Evolutionary conservation across 2,113 vertebrate species (phyloP).

Genomic region (Xiphias gladius): DNA sequence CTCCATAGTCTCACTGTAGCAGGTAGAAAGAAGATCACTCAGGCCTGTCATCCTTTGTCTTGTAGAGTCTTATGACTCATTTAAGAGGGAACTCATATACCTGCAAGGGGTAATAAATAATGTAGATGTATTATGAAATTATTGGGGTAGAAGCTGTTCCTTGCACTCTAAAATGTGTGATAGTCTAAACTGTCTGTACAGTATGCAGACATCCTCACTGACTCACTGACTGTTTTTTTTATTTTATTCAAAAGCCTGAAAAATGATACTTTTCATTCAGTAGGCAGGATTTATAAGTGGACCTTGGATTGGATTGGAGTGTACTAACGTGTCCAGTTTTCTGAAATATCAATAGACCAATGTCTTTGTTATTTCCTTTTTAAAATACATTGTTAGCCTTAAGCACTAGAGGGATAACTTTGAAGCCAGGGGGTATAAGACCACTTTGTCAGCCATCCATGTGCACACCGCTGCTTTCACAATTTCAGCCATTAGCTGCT

Average conservation of each 20-base stretch:
- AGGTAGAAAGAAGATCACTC: slow-evolving; percentile 50
- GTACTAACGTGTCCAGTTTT: slow-evolving; percentile 27
- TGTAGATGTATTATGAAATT: slow-evolving; percentile 66
- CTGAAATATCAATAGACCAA: slow-evolving; percentile 9
- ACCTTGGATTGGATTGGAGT: neutral
- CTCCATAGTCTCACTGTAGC: slow-evolving; percentile 21
- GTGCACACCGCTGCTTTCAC: slow-evolving; percentile 2
- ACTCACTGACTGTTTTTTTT: neutral
- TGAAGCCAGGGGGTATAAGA: slow-evolving; percentile 31
- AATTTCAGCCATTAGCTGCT: slow-evolving; percentile 37
- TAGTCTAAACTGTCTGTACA: slow-evolving; percentile 26
- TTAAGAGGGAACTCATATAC: slow-evolving; percentile 67
- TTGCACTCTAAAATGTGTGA: slow-evolving; percentile 32
- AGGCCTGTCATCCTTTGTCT: slow-evolving; percentile 64
- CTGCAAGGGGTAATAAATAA: slow-evolving; percentile 74
- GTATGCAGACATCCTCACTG: slow-evolving; percentile 22
- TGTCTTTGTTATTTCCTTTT: slow-evolving; percentile 11
- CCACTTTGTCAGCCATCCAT: slow-evolving; percentile 38
- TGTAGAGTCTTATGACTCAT: slow-evolving; percentile 66
- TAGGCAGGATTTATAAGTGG: slow-evolving; percentile 19
- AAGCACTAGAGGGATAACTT: slow-evolving; percentile 14
- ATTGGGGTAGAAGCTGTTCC: slow-evolving; percentile 63
- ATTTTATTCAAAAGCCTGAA: slow-evolving; percentile 11
- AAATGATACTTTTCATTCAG: neutral
- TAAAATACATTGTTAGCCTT: neutral